Evolutionary conservation across 2,113 vertebrate species (phyloP).

Genomic region (Festucalex cinctus): DNA sequence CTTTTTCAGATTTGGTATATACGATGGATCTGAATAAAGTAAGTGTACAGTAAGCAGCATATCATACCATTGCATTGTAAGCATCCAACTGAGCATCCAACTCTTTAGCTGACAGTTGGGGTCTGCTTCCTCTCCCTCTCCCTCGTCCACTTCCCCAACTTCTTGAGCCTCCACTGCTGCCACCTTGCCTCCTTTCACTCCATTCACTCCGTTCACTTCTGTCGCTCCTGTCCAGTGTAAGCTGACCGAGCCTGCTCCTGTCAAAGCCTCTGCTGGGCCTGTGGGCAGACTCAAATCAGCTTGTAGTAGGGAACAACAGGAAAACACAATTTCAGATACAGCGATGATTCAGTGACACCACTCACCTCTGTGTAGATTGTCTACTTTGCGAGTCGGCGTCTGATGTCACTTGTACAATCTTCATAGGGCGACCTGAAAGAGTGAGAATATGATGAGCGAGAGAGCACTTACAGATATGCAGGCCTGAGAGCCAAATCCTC

Average conservation of each 20-base stretch:
- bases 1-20: neutral
- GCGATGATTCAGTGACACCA: neutral
- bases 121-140: constrained; percentile 74
- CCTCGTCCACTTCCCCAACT: constrained; percentile 83
- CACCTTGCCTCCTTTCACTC: constrained; percentile 3
- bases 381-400: constrained; percentile 82
- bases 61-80: constrained; percentile 90
- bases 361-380: constrained; percentile 81
- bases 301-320: neutral
- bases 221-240: constrained; percentile 36
- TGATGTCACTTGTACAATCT: constrained; percentile 89
- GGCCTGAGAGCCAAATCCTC: constrained; percentile 20
- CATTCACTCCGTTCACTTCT: constrained; percentile 27
- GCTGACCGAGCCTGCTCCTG: constrained; percentile 62
- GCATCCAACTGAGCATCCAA: constrained; percentile 97
- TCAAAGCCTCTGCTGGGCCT: constrained; percentile 51
- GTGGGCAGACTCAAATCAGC: neutral
- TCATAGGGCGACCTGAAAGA: constrained; percentile 88
- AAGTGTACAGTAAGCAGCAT: neutral
- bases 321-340: too few species aligned
- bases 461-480: neutral
- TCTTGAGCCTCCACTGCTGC: constrained; percentile 43
- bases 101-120: constrained; percentile 93
- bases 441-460: neutral
- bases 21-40: neutral